Evolutionary conservation across 2,113 vertebrate genomes (phyloP), one percentile per base, ranked within the genome.

Genomic region (Eira barbara): DNA sequence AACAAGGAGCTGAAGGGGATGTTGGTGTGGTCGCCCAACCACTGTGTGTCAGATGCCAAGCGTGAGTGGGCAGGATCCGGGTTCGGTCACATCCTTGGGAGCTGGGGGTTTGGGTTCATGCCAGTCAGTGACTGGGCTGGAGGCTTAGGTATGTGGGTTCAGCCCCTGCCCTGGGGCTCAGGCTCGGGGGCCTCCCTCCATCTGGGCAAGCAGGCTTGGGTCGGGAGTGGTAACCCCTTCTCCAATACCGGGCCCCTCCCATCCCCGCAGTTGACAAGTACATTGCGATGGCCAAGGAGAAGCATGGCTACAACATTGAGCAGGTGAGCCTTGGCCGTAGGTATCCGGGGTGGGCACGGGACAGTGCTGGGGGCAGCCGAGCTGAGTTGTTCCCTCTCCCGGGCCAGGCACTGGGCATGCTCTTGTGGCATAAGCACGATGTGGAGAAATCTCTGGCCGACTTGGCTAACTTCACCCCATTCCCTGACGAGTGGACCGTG

Each of bases 251-350:
- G 1, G 13, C 20, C 69, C 52, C 63, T 79, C 34, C 76, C 14
- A 7, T 36, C 80, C 91, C 92, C 92, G 52, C 98, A 99, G 99
- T 99, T 98, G 99, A 99, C 94, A 99, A 99, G 93, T 99, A 99
- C 97, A 99, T 99, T 25, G 99, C 99, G 0, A 99, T 99, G 95
- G 99, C 99, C 92, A 99, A 99, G 98, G 99, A 99, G 98, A 99
- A 99, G 89, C 99, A 99, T 0, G 99, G 99, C 29, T 99, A 99
- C 98, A 99, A 99, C 92, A 99, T 99, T 8, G 99, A 99, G 98
- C 99, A 99, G 99, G 99, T 99, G 93, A 92, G 94, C 45, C 3
- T 1, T 1, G 6, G 52, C 15, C 0, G 13, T 8, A 6, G 34
- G 9, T 23, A 1, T 11, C 17, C 4, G 7, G 76, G 34, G 12